A percentile compares a stretch with the other conserved stretches of the same genome.
phyloP scores from a whole-genome alignment of 2,113 vertebrate species.

The Saguinus imperator region DNA sequence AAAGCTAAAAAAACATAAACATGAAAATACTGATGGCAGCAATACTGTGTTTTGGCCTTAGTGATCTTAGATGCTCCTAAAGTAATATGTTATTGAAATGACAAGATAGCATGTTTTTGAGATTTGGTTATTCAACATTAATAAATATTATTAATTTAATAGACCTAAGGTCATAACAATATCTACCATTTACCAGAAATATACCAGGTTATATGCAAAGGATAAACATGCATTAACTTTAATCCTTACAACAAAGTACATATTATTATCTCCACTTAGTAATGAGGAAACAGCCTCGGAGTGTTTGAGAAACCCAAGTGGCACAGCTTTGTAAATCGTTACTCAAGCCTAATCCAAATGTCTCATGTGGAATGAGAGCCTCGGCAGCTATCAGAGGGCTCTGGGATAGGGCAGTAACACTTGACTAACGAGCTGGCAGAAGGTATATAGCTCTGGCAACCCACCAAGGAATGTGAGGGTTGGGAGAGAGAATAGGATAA shows the following conservation, averaged over 20 bases:
- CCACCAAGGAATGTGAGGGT: background rate
- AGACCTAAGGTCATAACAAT: background rate
- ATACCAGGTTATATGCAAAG: background rate
- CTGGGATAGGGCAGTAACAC: background rate
- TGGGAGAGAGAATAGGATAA: background rate
- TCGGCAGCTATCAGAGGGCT: background rate
- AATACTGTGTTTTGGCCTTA: background rate
- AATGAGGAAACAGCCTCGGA: background rate
- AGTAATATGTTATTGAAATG: background rate
- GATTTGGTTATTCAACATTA: conserved; percentile 28
- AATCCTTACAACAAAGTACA: background rate
- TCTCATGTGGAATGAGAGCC: background rate
- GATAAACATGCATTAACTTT: background rate
- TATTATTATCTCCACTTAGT: background rate
- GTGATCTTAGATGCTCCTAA: background rate
- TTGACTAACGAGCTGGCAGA: background rate
- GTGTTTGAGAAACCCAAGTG: background rate
- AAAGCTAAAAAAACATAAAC: background rate
- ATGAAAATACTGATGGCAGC: background rate
- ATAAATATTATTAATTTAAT: background rate
- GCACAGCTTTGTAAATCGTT: background rate
- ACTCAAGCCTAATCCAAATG: background rate
- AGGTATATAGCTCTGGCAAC: background rate
- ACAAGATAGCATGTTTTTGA: conserved; percentile 18
- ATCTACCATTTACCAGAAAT: background rate